These are phyloP conservation scores for Chionis minor DNA, from an alignment of 2,113 vertebrate species.

Conservation along the genomic window DNA sequence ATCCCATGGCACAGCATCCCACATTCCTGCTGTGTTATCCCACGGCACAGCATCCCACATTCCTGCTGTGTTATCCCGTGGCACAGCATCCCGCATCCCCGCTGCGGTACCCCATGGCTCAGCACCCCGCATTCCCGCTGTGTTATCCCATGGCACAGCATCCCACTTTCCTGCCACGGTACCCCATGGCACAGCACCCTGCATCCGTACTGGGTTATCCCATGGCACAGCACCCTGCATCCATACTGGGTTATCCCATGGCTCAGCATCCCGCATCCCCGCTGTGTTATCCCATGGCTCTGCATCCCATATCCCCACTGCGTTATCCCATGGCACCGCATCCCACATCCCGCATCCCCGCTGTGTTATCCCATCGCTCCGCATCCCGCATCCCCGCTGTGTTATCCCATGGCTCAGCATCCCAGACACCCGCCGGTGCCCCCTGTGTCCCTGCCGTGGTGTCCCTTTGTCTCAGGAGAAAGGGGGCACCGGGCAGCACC, in stretches of 20 bases:
- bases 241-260: fast-evolving
- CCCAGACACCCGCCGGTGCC: fast-evolving
- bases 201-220: fast-evolving
- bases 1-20: neutral
- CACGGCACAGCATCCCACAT: neutral
- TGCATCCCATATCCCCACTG: neutral
- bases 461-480: neutral
- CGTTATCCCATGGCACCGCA: neutral
- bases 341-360: too few relatives aligned
- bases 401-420: neutral
- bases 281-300: neutral
- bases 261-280: neutral
- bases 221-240: neutral
- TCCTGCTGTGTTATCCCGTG: neutral
- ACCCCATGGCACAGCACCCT: neutral
- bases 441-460: fast-evolving
- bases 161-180: fast-evolving
- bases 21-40: neutral
- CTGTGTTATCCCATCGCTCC: too few relatives aligned
- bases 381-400: neutral
- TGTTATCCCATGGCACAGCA: neutral
- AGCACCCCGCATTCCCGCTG: neutral
- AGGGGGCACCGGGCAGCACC: neutral
- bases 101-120: fast-evolving
- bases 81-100: neutral